A percentile compares a stretch with the other conserved stretches of the same genome.
phyloP scores from a whole-genome alignment of 1,140 invertebrate species.

The Drosophila nebulosa region DNA sequence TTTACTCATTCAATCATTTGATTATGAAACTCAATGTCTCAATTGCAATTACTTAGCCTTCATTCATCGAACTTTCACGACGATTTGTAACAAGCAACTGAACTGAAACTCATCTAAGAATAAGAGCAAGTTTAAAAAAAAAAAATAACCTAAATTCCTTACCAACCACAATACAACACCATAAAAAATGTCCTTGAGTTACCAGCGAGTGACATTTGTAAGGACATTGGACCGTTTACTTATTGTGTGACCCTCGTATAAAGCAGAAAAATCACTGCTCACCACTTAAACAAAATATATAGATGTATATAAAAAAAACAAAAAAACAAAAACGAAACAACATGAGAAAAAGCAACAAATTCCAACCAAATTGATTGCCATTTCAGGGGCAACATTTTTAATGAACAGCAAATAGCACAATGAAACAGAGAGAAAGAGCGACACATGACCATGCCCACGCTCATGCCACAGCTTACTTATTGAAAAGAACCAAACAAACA shows the following conservation, averaged over 20 bases:
- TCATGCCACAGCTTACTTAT: constrained; percentile 28
- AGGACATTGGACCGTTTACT: neutral
- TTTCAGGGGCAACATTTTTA: constrained; percentile 72
- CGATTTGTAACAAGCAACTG: too few relatives aligned
- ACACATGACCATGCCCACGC: neutral
- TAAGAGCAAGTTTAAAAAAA: too few relatives aligned
- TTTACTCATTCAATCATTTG: too few relatives aligned
- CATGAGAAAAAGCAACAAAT: neutral
- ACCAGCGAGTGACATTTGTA: too few relatives aligned
- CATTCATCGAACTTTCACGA: too few relatives aligned
- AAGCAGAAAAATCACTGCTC: neutral
- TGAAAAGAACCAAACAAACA: constrained; percentile 19
- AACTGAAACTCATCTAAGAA: too few relatives aligned
- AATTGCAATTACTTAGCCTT: too few relatives aligned
- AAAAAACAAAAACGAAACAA: constrained; percentile 4
- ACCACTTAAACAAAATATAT: constrained; percentile 3
- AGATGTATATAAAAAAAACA: neutral
- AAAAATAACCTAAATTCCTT: too few relatives aligned
- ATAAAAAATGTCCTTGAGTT: too few relatives aligned
- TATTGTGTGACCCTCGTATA: neutral
- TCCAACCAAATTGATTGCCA: constrained; percentile 58
- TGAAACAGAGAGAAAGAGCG: constrained; percentile 1
- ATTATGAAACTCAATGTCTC: too few relatives aligned
- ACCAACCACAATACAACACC: too few relatives aligned
- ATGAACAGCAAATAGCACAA: constrained; percentile 67